Percentiles rank a stretch among this genome's conserved stretches.
phyloP scores from a whole-genome alignment of 1,140 invertebrate species.

The Apis dorsata region DNA sequence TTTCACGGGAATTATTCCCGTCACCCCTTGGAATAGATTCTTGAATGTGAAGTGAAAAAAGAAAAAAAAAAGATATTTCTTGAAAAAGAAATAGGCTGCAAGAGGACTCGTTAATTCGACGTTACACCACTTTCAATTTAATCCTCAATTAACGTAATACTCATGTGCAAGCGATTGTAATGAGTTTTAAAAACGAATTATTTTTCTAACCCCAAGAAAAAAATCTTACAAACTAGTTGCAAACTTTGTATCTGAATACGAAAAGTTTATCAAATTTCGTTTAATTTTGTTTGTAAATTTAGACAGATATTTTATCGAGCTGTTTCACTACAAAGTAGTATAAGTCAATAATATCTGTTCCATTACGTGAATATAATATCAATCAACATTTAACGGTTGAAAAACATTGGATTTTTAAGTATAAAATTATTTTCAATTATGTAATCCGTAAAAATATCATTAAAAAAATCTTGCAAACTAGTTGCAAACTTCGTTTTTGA shows the following conservation, averaged over 20 bases:
- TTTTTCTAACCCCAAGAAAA: no score
- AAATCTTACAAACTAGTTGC: no score
- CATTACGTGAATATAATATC: background rate
- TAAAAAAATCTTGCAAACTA: no score
- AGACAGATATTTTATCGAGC: no score
- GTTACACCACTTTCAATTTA: background rate
- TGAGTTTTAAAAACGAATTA: no score
- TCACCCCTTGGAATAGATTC: background rate
- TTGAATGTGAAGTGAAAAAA: background rate
- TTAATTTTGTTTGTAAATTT: no score
- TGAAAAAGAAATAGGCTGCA: no score
- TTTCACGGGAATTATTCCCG: background rate
- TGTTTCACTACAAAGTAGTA: background rate
- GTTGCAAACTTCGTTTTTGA: no score
- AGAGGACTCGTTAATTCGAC: background rate
- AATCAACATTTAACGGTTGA: background rate
- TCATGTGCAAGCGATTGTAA: background rate
- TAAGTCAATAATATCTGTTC: background rate
- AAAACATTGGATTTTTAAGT: background rate
- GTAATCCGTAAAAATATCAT: no score
- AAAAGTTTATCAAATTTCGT: no score
- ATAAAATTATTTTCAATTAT: background rate
- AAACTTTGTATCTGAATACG: no score
- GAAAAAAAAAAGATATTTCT: background rate
- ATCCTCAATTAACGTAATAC: background rate